These are phyloP conservation scores for Epicampocera succincta DNA, from an alignment of 2,888 invertebrate genomes.

Conservation along the genomic window DNA sequence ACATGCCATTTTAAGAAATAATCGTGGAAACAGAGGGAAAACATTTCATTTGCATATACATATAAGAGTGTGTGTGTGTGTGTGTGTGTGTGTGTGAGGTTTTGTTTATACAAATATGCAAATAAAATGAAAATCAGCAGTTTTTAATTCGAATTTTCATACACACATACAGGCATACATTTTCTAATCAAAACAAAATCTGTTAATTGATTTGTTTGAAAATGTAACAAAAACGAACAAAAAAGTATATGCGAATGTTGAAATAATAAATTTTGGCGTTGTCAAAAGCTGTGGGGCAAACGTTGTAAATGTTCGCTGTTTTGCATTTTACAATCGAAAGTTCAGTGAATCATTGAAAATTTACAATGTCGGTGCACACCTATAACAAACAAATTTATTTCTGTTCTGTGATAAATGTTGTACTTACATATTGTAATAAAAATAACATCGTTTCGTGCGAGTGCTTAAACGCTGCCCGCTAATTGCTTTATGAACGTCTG, in stretches of 20 bases:
- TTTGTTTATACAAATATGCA: too few relatives aligned
- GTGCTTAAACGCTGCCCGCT: neutral
- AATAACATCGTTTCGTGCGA: neutral
- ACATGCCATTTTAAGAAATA: constrained; percentile 33
- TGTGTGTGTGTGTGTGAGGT: too few relatives aligned
- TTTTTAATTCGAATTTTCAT: too few relatives aligned
- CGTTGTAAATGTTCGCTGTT: neutral
- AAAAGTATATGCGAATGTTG: neutral
- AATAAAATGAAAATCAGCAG: constrained; percentile 9
- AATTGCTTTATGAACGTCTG: constrained; percentile 2
- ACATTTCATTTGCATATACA: too few relatives aligned
- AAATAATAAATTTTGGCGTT: constrained; percentile 24
- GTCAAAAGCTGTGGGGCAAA: constrained; percentile 16
- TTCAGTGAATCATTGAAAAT: constrained; percentile 23
- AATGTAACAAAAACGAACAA: constrained; percentile 3
- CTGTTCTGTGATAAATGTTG: constrained; percentile 1
- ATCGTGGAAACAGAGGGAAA: too few relatives aligned
- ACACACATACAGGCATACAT: neutral
- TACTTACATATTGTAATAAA: neutral
- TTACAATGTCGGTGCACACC: neutral
- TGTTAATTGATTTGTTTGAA: constrained; percentile 46
- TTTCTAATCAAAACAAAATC: constrained; percentile 1
- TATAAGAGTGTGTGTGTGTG: too few relatives aligned
- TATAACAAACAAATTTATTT: neutral
- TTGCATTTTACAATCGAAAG: neutral